Conservation (phyloP, 2,888 invertebrate species). For the Drosophila lutescens region DNA sequence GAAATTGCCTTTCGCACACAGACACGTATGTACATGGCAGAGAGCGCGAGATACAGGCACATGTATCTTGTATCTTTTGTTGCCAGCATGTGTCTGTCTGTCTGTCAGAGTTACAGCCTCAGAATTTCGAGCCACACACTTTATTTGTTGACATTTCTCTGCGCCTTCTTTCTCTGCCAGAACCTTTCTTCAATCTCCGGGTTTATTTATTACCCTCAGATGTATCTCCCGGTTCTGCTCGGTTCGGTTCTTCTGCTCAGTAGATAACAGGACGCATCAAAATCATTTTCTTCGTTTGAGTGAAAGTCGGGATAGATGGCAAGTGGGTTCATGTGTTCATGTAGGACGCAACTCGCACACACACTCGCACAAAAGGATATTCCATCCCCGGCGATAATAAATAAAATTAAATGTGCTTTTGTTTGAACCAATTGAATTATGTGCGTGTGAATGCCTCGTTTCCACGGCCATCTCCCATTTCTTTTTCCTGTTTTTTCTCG, state of each 20-base stretch:
- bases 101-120: constrained; percentile 37
- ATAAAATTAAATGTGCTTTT: constrained; percentile 79
- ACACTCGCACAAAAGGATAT: constrained; percentile 57
- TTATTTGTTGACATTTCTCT: constrained; percentile 74
- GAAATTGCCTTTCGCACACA: constrained; percentile 69
- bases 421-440: constrained; percentile 81
- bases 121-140: constrained; percentile 60
- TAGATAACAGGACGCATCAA: constrained; percentile 69
- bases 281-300: constrained; percentile 66
- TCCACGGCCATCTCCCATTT: constrained; percentile 35
- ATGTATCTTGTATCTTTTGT: constrained; percentile 64
- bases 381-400: constrained; percentile 59
- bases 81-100: constrained; percentile 73
- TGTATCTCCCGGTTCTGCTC: constrained; percentile 26
- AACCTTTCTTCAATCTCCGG: constrained; percentile 51
- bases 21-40: constrained; percentile 7
- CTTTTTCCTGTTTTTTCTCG: constrained; percentile 45
- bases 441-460: constrained; percentile 79
- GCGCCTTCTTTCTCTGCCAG: constrained; percentile 40
- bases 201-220: constrained; percentile 48
- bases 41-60: constrained; percentile 2
- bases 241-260: constrained; percentile 27
- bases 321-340: constrained; percentile 45
- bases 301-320: constrained; percentile 70
- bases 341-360: constrained; percentile 39